Evolutionary conservation across 2,888 invertebrate genomes (phyloP).

Genomic region (Xestia ashworthii): DNA sequence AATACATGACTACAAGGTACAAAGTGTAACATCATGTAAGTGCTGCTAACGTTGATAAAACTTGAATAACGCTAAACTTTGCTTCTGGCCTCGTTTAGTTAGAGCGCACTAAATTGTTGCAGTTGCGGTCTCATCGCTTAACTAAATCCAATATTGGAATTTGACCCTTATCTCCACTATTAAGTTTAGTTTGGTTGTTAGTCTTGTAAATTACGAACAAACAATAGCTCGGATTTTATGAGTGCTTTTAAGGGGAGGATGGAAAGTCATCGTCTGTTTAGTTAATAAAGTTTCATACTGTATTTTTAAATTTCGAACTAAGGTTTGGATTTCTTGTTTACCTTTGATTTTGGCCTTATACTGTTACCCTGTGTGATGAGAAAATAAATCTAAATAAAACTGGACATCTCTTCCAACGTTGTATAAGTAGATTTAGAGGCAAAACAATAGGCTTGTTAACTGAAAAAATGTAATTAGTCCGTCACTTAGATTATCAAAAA

Average conservation of each 20-base stretch:
- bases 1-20: slow-evolving; percentile 66
- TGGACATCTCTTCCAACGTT: not conserved
- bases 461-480: no score
- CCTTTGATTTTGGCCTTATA: not conserved
- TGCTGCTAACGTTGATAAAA: slow-evolving; percentile 65
- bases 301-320: not conserved
- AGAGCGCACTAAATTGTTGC: slow-evolving; percentile 73
- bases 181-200: slow-evolving; percentile 70
- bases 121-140: slow-evolving; percentile 74
- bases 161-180: slow-evolving; percentile 72
- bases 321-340: not conserved
- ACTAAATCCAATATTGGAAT: slow-evolving; percentile 79
- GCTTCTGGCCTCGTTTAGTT: slow-evolving; percentile 56
- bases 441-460: no score
- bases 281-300: not conserved
- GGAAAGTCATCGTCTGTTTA: not conserved
- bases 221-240: slow-evolving; percentile 66
- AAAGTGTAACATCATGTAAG: slow-evolving; percentile 60
- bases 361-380: not conserved
- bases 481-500: no score
- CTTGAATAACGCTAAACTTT: slow-evolving; percentile 73
- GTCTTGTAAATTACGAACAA: slow-evolving; percentile 69
- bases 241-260: slow-evolving; percentile 38
- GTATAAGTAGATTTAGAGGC: not conserved
- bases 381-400: not conserved